Evolutionary conservation across 2,888 invertebrate species (phyloP).

Genomic region (Phengaris alcon): DNA sequence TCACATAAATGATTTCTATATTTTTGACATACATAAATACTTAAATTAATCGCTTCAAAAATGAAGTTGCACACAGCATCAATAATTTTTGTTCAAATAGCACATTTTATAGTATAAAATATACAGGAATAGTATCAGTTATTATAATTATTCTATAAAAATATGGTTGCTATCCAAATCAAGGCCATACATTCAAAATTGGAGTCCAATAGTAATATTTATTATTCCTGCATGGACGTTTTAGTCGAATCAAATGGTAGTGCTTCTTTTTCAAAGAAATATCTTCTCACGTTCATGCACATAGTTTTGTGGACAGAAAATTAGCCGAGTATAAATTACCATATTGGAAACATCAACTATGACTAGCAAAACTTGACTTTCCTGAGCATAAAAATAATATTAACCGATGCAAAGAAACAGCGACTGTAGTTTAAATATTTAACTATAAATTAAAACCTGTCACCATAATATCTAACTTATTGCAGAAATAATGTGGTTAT

Average conservation of each 20-base stretch:
- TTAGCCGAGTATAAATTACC: too few species aligned
- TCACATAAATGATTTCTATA: neutral
- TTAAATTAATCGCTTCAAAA: neutral
- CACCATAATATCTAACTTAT: neutral
- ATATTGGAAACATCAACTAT: neutral
- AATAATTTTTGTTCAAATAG: neutral
- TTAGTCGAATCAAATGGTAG: neutral
- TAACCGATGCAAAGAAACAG: neutral
- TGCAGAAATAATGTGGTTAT: neutral
- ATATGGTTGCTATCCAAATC: neutral
- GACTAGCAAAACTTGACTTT: neutral
- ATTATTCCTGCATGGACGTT: neutral
- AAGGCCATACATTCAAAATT: too few species aligned
- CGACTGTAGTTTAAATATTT: neutral
- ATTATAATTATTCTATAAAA: neutral
- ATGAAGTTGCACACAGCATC: neutral
- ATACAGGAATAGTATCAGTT: neutral
- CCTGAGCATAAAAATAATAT: neutral
- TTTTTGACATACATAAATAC: constrained; percentile 19
- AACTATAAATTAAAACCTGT: neutral
- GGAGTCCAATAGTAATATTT: neutral
- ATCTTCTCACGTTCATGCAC: neutral
- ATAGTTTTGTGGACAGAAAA: too few species aligned
- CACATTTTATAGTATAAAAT: neutral
- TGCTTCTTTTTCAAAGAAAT: neutral